These are phyloP conservation scores for Cardinalis cardinalis DNA, from an alignment of 2,113 vertebrate genomes.

Conservation along the genomic window DNA sequence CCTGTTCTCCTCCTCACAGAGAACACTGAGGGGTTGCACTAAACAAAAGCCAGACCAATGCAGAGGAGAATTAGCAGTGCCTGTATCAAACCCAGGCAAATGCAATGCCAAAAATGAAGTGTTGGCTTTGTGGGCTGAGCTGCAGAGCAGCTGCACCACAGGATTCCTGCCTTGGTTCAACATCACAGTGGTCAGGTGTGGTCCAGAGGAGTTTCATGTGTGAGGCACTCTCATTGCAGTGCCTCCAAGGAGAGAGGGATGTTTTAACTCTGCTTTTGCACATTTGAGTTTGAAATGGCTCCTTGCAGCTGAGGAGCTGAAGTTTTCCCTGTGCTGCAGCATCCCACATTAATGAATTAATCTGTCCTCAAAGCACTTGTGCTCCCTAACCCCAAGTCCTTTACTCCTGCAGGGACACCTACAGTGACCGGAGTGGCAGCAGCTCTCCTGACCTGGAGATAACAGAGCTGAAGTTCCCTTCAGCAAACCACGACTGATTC, in stretches of 20 bases:
- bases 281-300: background rate
- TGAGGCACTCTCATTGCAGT: background rate
- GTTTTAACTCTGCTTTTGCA: background rate
- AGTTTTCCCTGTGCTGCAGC: background rate
- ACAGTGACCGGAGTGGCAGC: constrained; percentile 89
- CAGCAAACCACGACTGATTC: constrained; percentile 76
- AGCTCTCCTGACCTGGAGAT: constrained; percentile 92
- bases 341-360: background rate
- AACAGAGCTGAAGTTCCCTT: constrained; percentile 83
- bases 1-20: background rate
- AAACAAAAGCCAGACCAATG: background rate
- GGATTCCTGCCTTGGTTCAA: background rate
- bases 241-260: background rate
- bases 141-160: background rate
- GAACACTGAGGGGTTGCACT: background rate
- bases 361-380: background rate
- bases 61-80: background rate
- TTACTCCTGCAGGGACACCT: constrained; percentile 83
- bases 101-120: background rate
- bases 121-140: background rate
- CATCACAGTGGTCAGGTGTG: background rate
- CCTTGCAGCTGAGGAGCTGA: background rate
- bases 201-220: background rate
- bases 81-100: background rate
- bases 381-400: background rate